Base-by-base conservation (phyloP, 37 sponge, comb jelly and placozoan species). In the Crambe crambe region DNA sequence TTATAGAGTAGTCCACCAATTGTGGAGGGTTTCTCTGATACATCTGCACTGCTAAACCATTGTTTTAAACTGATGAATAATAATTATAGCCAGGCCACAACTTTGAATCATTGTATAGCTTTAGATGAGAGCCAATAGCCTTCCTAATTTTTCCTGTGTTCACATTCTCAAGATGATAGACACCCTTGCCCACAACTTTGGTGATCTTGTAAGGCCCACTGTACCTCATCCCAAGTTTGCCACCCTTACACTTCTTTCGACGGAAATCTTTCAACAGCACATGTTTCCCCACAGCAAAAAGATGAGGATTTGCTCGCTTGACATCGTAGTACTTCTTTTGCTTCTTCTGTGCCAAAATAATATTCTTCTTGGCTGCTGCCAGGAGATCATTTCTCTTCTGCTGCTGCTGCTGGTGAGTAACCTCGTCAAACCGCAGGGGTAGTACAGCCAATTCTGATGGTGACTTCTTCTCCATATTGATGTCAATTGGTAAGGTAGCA, bases 281-380 rank as follows among this genome's bases (percentile, higher is more conserved):
- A 25, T 60, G 40, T 26, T 70, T 54, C 26, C 76, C 88, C 34
- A 75, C 65, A 42, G 10, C 42, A 60, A 70, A 88, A 4, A 22
- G 29, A 29, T 75, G 42, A 34, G 87, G 87, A 22, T 83, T 81
- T 27, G 83, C 79, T 79, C 79, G 86, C 37, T 85, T 91, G 35
- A 54, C 60, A 74, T 91, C 92, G 87, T 83, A 91, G 10, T 59
- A 36, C 26, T 82, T 70, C 66, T 91, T 87, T 71, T 91, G 92
- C 47, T 82, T 86, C 70, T 75, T 47, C 69, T 90, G 91, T 36
- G 91, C 91, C 54, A 40, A 42, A 59, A 82, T 29, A 58, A 91
- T 91, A 70, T 91, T 91, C 68, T 69, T 51, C 54, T 91, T 91
- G 2, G 83, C 92, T 66, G 68, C 65, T 59, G 77, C 80, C 39